Base-by-base conservation (phyloP, 2,113 vertebrate genomes). In the Psittacus erithacus region DNA sequence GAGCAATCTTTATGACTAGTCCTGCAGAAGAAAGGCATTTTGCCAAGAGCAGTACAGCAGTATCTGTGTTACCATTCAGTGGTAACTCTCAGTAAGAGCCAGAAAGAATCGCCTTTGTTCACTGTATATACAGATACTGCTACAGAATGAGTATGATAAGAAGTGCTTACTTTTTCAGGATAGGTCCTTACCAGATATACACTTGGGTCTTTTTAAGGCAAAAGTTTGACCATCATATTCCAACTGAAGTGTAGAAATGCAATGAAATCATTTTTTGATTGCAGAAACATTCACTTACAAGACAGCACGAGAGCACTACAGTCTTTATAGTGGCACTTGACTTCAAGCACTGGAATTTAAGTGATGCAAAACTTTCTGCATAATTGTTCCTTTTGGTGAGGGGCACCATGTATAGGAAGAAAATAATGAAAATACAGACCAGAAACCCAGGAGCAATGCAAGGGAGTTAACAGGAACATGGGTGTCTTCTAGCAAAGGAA, bases 21-120 rank as follows among this genome's bases (percentile, higher is more conserved):
- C 80, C 68, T 82, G 82, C 76, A 93, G 74, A 90, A n/a, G 62
- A 68, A 52, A 82, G 85, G 90, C 81, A 62, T 28, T n/a, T 69
- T 77, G 86, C 90, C 88, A 92, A 47, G 86, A 93, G 68, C 79
- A 83, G 31, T 70, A 70, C 53, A 94, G 71, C 82, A 86, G n/a
- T 70, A 74, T 67, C 82, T 82, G 52, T 24, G 13, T 68, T 71
- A 29, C 60, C 70, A n/a, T 11, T 41, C 44, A 18, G 28, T 60
- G 64, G 75, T 47, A 78, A 53, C 12, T 81, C 49, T 39, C 60
- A 86, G 67, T 20, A 75, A 52, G 17, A 57, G 69, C 33, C 65
- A 88, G 33, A n/a, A 77, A 81, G 33, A 85, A 80, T 24, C 70
- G 50, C 55, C 29, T 60, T 47, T 69, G 47, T 22, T 67, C 82